A percentile compares a stretch with the other conserved stretches of the same genome.
Conservation (phyloP, 1,140 invertebrate genomes). For the Ectropis grisescens region DNA sequence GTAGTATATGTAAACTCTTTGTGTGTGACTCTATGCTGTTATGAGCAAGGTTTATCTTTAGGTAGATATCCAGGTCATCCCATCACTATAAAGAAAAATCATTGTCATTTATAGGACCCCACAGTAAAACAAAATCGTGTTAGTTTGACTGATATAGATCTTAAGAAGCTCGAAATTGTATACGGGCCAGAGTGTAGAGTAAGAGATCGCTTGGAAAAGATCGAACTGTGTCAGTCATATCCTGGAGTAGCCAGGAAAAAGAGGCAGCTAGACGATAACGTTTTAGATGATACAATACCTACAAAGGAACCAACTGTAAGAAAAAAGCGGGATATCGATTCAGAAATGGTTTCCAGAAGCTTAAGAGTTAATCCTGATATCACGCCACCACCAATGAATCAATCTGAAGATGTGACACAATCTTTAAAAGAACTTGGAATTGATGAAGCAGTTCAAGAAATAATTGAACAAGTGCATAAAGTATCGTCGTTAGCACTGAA, state of each 20-base stretch:
- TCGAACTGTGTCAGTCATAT: constrained; percentile 45
- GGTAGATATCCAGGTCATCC: too few species aligned
- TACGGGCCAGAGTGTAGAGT: constrained; percentile 43
- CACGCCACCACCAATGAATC: constrained; percentile 26
- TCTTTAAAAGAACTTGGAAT: constrained; percentile 25
- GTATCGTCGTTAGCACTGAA: constrained; percentile 24
- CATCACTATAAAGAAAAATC: too few species aligned
- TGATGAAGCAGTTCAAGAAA: constrained; percentile 20
- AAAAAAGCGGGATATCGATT: constrained; percentile 11
- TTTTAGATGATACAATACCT: too few species aligned
- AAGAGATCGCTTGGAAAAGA: constrained; percentile 41
- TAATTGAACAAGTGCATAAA: constrained; percentile 30
- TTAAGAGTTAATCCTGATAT: constrained; percentile 43
- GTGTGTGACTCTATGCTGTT: too few species aligned
- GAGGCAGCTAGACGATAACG: constrained; percentile 3
- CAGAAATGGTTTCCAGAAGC: constrained; percentile 11
- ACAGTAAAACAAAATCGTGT: constrained; percentile 27
- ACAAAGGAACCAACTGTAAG: too few species aligned
- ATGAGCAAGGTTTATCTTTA: too few species aligned
- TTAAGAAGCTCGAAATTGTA: constrained; percentile 43
- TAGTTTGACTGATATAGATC: constrained; percentile 26
- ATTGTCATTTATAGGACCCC: constrained; percentile 37
- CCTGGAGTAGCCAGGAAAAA: constrained; percentile 31
- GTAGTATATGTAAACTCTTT: too few species aligned
- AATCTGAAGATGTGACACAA: constrained; percentile 8